These are phyloP conservation scores for Neelides sp. DNA, from an alignment of 1,140 invertebrate genomes.

Conservation along the genomic window DNA sequence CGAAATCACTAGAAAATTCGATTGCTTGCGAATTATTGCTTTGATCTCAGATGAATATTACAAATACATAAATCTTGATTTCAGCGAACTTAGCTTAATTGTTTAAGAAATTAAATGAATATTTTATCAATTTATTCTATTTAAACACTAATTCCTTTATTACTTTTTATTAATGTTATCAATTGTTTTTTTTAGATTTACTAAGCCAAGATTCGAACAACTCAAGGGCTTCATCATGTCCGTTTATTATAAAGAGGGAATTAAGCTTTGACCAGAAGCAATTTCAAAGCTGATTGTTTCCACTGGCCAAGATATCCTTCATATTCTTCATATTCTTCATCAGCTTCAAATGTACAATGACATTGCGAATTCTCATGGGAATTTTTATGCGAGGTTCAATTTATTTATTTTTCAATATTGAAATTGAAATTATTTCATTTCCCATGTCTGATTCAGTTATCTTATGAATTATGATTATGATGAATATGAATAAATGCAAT, in stretches of 20 bases:
- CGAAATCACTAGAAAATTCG: slow-evolving; percentile 86
- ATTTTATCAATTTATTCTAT: slow-evolving; percentile 34
- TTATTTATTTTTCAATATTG: no score
- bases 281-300: slow-evolving; percentile 72
- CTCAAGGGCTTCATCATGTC: slow-evolving; percentile 85
- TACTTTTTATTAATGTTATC: slow-evolving; percentile 41
- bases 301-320: slow-evolving; percentile 84
- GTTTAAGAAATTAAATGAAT: neutral
- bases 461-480: no score
- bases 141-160: no score
- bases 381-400: no score
- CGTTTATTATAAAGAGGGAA: slow-evolving; percentile 79
- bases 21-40: slow-evolving; percentile 86
- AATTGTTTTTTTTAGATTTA: slow-evolving; percentile 43
- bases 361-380: no score
- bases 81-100: no score
- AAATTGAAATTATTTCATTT: no score
- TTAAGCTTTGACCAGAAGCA: slow-evolving; percentile 63
- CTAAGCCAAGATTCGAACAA: slow-evolving; percentile 70
- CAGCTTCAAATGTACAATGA: slow-evolving; percentile 66
- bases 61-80: no score
- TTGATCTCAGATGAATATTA: slow-evolving; percentile 61
- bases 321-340: slow-evolving; percentile 82
- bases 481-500: no score
- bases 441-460: no score